Conservation (phyloP, 1,140 invertebrate species). For the Trichomalopsis sarcophagae region DNA sequence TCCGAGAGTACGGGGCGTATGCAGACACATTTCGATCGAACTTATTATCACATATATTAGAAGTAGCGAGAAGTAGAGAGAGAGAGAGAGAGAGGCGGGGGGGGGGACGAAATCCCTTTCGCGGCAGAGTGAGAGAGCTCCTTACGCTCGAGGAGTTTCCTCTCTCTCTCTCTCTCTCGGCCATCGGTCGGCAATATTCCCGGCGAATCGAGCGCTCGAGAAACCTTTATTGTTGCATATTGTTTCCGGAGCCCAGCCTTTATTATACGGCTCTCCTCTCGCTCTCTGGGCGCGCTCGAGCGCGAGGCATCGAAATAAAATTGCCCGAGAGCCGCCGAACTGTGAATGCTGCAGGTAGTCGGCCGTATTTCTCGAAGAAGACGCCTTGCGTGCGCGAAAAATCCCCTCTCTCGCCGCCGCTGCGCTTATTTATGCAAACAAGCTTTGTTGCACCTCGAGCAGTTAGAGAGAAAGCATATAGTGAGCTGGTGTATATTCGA, state of each 20-base stretch:
- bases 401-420: not conserved
- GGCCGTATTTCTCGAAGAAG: conserved; percentile 30
- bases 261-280: conserved; percentile 49
- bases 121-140: not conserved
- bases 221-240: conserved; percentile 70
- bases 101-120: conserved; percentile 13
- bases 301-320: conserved; percentile 61
- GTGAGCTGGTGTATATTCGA: too few species aligned
- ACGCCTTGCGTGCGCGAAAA: not conserved
- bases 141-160: not conserved
- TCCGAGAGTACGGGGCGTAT: conserved; percentile 10
- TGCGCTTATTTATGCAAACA: conserved; percentile 33
- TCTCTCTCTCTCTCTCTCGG: not conserved
- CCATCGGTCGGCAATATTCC: conserved; percentile 17
- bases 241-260: conserved; percentile 62
- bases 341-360: conserved; percentile 12
- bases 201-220: conserved; percentile 63
- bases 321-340: conserved; percentile 50
- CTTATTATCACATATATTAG: conserved; percentile 72
- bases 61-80: conserved; percentile 67
- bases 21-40: conserved; percentile 63
- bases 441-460: not conserved
- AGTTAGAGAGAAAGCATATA: too few species aligned
- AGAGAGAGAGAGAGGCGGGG: too few species aligned
- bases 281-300: conserved; percentile 9